A percentile compares a stretch with the other conserved stretches of the same genome.
These are phyloP conservation scores for Troides helena DNA, from an alignment of 2,888 invertebrate genomes.

Conservation along the genomic window DNA sequence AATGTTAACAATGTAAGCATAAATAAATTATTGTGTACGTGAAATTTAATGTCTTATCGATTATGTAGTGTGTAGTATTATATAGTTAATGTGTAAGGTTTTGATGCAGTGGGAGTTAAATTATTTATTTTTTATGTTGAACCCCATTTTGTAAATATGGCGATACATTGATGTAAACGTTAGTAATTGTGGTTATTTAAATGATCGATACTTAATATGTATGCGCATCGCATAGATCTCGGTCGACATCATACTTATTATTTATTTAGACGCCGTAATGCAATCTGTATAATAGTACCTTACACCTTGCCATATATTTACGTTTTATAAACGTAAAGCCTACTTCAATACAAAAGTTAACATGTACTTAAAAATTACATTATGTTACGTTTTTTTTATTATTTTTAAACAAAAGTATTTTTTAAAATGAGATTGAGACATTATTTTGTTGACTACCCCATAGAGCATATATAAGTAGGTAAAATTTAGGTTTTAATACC, in stretches of 20 bases:
- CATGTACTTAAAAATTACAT: conserved; percentile 38
- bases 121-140: conserved; percentile 80
- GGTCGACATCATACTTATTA: conserved; percentile 48
- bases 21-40: conserved; percentile 64
- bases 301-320: conserved; percentile 42
- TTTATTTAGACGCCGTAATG: conserved; percentile 49
- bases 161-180: conserved; percentile 71
- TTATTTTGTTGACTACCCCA: conserved; percentile 43
- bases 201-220: conserved; percentile 56
- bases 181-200: conserved; percentile 71
- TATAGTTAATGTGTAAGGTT: conserved; percentile 72
- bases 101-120: conserved; percentile 71
- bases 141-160: conserved; percentile 68
- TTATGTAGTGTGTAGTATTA: conserved; percentile 62
- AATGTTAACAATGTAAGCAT: conserved; percentile 50
- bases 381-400: conserved; percentile 40
- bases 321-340: conserved; percentile 27
- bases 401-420: conserved; percentile 34
- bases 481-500: conserved; percentile 74
- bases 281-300: conserved; percentile 30
- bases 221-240: conserved; percentile 60
- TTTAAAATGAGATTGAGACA: conserved; percentile 38
- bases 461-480: conserved; percentile 58
- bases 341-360: conserved; percentile 19
- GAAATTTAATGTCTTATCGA: conserved; percentile 56